Conservation (phyloP, 2,888 invertebrate species). For the Cataglyphis altisquamis region DNA sequence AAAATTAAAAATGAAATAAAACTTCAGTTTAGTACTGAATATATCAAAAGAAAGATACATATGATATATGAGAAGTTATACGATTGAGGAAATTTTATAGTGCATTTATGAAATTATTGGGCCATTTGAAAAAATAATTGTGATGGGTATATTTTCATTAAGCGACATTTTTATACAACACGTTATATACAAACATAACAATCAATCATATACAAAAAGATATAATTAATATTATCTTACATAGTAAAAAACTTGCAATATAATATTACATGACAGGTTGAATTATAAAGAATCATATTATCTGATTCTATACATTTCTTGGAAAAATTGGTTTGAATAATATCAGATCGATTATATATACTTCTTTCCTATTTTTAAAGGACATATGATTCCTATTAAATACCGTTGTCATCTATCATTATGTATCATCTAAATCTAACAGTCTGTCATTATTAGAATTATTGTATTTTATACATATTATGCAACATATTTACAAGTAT, state of each 20-base stretch:
- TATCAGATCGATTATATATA: slow-evolving; percentile 32
- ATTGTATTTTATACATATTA: slow-evolving; percentile 72
- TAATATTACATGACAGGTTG: slow-evolving; percentile 59
- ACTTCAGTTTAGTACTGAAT: background rate
- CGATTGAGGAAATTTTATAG: background rate
- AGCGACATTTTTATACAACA: slow-evolving; percentile 78
- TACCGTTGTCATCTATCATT: slow-evolving; percentile 55
- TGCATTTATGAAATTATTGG: slow-evolving; percentile 16
- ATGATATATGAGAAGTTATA: background rate
- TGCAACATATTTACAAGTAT: slow-evolving; percentile 76
- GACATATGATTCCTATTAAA: slow-evolving; percentile 52
- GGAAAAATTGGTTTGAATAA: slow-evolving; percentile 51
- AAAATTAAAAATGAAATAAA: background rate
- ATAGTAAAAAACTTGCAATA: slow-evolving; percentile 77
- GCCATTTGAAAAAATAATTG: slow-evolving; percentile 78
- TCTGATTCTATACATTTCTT: slow-evolving; percentile 51
- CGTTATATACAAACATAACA: slow-evolving; percentile 82
- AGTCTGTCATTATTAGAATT: slow-evolving; percentile 72
- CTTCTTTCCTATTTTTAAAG: background rate
- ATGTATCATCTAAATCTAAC: slow-evolving; percentile 66
- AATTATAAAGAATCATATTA: slow-evolving; percentile 40
- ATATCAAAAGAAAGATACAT: background rate
- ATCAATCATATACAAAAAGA: slow-evolving; percentile 79
- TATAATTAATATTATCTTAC: slow-evolving; percentile 75
- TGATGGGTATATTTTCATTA: slow-evolving; percentile 78